phyloP scores from a whole-genome alignment of 1,140 invertebrate genomes.

The Leguminivora glycinivorella region DNA sequence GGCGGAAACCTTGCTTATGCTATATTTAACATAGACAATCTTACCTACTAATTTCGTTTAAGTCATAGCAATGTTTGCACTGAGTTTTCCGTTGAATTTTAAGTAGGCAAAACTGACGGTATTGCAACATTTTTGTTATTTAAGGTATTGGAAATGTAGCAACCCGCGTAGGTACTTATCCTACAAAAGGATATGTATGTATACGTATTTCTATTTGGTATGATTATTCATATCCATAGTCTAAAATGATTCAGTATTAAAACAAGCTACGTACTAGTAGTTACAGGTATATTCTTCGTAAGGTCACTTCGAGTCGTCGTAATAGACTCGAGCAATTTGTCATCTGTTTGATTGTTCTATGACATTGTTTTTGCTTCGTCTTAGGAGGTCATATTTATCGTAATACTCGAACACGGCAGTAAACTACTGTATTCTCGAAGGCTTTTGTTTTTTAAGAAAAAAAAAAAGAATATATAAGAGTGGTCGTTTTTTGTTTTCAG shows the following conservation, averaged over 20 bases:
- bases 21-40: constrained; percentile 37
- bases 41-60: constrained; percentile 30
- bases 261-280: no score
- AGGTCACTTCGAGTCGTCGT: not conserved
- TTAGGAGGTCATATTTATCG: constrained; percentile 1
- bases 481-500: constrained; percentile 76
- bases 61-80: not conserved
- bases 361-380: constrained; percentile 22
- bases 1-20: constrained; percentile 35
- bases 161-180: not conserved
- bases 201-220: not conserved
- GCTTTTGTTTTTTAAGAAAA: constrained; percentile 2
- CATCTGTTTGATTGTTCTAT: constrained; percentile 22
- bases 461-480: not conserved
- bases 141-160: not conserved
- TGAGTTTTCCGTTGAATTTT: not conserved
- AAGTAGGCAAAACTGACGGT: not conserved
- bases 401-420: constrained; percentile 1
- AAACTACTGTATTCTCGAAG: constrained; percentile 8
- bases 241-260: constrained; percentile 7
- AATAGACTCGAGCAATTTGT: constrained; percentile 22
- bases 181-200: not conserved
- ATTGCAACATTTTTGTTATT: not conserved
- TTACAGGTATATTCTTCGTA: not conserved
- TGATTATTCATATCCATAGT: constrained; percentile 1